phyloP scores from a whole-genome alignment of 53 echinoderm and acorn worm species.

The Temnopleurus reevesii region DNA sequence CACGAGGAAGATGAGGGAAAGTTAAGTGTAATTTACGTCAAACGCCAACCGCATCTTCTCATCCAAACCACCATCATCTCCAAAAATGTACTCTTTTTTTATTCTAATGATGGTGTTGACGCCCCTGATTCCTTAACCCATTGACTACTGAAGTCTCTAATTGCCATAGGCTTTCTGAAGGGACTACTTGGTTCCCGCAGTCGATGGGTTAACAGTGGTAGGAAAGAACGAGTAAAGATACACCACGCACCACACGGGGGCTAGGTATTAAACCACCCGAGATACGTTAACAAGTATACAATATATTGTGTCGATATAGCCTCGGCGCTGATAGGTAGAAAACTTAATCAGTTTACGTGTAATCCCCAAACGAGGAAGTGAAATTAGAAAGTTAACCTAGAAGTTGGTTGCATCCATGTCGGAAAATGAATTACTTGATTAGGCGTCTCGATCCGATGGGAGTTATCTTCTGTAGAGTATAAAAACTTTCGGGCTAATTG shows the following conservation, averaged over 20 bases:
- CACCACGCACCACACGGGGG: too few species aligned
- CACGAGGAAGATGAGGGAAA: not conserved
- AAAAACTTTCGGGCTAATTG: not conserved
- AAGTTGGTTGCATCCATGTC: not conserved
- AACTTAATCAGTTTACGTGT: constrained; percentile 32
- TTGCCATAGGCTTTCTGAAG: too few species aligned
- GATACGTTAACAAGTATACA: constrained; percentile 12
- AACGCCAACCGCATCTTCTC: not conserved
- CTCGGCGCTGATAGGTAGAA: constrained; percentile 10
- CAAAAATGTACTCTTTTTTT: not conserved
- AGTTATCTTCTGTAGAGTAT: not conserved
- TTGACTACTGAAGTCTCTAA: too few species aligned
- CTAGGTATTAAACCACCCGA: not conserved
- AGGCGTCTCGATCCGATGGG: not conserved
- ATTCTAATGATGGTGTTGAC: not conserved
- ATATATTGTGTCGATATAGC: constrained; percentile 26
- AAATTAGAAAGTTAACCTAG: constrained; percentile 13
- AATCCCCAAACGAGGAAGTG: constrained; percentile 23
- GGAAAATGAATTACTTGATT: not conserved
- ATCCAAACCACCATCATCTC: not conserved
- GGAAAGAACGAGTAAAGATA: too few species aligned
- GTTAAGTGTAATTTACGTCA: not conserved
- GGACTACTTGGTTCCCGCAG: too few species aligned
- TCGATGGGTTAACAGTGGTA: too few species aligned
- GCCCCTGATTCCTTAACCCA: not conserved